phyloP scores from a whole-genome alignment of 2,113 vertebrate species.

The Limnothrissa miodon region DNA sequence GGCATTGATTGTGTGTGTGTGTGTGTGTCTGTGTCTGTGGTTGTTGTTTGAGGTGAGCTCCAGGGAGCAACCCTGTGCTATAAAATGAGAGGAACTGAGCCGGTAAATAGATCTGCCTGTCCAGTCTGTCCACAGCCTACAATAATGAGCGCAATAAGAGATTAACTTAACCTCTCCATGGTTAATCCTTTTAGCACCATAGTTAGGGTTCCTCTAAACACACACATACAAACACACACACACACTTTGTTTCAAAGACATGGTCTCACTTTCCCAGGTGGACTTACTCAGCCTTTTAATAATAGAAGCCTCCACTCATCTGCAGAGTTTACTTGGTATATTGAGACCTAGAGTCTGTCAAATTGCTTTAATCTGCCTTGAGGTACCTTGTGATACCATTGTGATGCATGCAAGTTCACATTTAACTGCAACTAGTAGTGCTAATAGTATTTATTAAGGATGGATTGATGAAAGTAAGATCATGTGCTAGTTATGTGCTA shows the following conservation, averaged over 20 bases:
- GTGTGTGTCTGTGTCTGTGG: background rate
- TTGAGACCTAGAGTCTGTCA: background rate
- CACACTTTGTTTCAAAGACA: background rate
- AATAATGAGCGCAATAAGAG: conserved; percentile 32
- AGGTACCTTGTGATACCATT: background rate
- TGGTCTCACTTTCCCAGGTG: conserved; percentile 24
- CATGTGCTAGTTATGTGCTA: background rate
- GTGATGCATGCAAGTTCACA: background rate
- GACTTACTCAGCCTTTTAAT: conserved; percentile 31
- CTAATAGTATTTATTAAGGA: no score
- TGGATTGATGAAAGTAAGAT: background rate
- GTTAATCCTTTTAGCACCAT: background rate
- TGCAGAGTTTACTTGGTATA: background rate
- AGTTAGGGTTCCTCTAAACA: background rate
- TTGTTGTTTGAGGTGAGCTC: background rate
- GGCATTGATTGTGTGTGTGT: background rate
- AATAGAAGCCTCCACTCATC: conserved; percentile 26
- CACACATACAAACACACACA: background rate
- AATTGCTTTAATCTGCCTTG: background rate
- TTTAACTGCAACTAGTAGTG: background rate
- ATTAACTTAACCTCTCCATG: background rate
- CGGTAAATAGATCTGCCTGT: background rate
- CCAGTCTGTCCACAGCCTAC: conserved; percentile 8
- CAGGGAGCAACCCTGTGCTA: background rate
- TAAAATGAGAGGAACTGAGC: background rate